Evolutionary conservation across 2,113 vertebrate species (phyloP).

Genomic region (Aspidoscelis tigris): DNA sequence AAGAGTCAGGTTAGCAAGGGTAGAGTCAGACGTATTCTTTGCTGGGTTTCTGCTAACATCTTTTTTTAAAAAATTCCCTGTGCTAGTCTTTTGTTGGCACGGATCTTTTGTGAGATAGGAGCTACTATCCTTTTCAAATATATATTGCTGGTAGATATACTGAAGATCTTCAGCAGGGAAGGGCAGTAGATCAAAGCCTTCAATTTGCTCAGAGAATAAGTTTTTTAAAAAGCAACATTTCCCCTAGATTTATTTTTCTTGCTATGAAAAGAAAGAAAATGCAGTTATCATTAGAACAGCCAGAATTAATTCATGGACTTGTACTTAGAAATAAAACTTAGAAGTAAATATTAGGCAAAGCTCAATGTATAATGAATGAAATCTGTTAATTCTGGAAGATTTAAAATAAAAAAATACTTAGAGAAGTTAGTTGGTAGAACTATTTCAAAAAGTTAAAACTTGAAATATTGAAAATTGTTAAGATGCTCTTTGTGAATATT

Average conservation of each 20-base stretch:
- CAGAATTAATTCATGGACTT: not conserved
- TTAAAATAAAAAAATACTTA: not conserved
- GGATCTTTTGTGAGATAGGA: too few relatives aligned
- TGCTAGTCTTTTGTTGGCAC: too few relatives aligned
- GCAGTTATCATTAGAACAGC: not conserved
- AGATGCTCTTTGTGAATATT: not conserved
- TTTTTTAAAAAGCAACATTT: not conserved
- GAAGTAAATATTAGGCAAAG: not conserved
- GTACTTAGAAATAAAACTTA: not conserved
- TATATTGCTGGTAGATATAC: too few relatives aligned
- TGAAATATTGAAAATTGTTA: not conserved
- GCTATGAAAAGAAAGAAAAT: not conserved
- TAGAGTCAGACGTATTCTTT: too few relatives aligned
- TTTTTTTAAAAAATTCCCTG: too few relatives aligned
- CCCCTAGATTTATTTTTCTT: not conserved
- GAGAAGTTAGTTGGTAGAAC: not conserved
- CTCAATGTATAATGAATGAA: not conserved
- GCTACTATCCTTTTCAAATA: too few relatives aligned
- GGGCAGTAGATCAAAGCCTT: too few relatives aligned
- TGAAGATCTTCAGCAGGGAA: too few relatives aligned
- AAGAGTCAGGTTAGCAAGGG: too few relatives aligned
- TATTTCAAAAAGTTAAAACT: not conserved
- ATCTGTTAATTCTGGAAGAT: not conserved
- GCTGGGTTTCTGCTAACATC: too few relatives aligned
- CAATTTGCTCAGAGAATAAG: too few relatives aligned